Conservation (phyloP, 1,140 invertebrate genomes). For the Ceratosolen fusciceps region DNA sequence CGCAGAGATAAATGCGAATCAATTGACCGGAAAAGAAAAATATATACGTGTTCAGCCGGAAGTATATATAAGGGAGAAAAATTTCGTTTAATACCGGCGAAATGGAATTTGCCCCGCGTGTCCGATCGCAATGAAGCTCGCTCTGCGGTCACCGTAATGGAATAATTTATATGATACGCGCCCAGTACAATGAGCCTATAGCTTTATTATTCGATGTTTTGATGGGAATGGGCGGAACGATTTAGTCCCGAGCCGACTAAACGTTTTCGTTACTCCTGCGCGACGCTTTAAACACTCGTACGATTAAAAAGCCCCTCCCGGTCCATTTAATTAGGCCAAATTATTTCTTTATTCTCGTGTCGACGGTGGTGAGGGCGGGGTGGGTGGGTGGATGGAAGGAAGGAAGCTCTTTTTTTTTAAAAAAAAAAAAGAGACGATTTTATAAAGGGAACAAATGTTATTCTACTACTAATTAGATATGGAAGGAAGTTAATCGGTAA, state of each 20-base stretch:
- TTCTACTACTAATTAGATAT: no score
- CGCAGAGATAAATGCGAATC: not conserved
- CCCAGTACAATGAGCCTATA: not conserved
- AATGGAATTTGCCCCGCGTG: conserved; percentile 9
- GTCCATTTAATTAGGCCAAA: no score
- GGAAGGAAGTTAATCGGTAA: no score
- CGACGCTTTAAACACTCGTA: no score
- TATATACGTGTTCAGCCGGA: not conserved
- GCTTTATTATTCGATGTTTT: conserved; percentile 10
- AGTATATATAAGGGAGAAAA: conserved; percentile 28
- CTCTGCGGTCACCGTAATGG: conserved; percentile 23
- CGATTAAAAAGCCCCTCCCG: no score
- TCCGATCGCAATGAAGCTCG: conserved; percentile 12
- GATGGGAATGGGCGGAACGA: not conserved
- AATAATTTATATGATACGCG: conserved; percentile 42
- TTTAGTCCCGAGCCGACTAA: conserved; percentile 1
- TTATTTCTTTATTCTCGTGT: no score
- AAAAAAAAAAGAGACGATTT: no score
- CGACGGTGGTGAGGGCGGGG: no score
- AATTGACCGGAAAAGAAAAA: conserved; percentile 29
- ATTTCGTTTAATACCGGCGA: conserved; percentile 25
- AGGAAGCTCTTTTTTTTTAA: no score
- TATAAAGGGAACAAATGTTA: no score
- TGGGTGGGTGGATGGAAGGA: no score
- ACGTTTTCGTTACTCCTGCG: conserved; percentile 18